Conservation (phyloP, 2,797 vertebrate species). For the Lepilemur septentrionalis region DNA sequence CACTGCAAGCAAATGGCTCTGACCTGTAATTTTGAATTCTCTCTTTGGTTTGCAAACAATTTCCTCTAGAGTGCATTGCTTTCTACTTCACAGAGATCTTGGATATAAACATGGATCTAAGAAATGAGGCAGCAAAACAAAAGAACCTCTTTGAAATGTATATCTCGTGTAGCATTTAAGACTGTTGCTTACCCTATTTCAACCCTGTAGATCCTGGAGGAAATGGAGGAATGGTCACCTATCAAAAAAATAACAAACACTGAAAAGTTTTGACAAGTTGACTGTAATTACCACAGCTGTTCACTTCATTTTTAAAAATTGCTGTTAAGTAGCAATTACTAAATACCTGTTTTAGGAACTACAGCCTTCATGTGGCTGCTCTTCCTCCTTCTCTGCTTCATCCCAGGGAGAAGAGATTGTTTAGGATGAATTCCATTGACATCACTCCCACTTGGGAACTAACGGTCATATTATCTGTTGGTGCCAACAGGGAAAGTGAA, state of each 20-base stretch:
- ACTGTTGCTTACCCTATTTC: conserved; percentile 70
- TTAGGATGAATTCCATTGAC: neutral
- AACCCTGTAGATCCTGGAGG: conserved; percentile 67
- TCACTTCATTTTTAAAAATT: conserved; percentile 50
- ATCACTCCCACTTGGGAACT: neutral
- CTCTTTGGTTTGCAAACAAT: conserved; percentile 63
- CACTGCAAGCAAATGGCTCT: conserved; percentile 74
- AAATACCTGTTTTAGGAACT: conserved; percentile 20
- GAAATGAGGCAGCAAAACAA: conserved; percentile 68
- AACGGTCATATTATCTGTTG: neutral
- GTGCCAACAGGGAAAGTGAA: neutral
- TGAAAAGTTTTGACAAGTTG: conserved; percentile 65
- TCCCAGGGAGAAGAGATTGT: neutral
- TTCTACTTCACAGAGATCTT: conserved; percentile 74
- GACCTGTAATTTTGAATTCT: conserved; percentile 78
- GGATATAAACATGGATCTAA: conserved; percentile 70
- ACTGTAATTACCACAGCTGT: conserved; percentile 49
- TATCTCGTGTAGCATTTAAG: conserved; percentile 61
- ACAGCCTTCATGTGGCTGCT: neutral
- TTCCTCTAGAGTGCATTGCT: conserved; percentile 63
- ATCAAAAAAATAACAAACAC: conserved; percentile 69
- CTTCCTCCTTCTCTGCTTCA: neutral
- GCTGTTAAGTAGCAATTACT: conserved; percentile 54
- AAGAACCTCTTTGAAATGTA: conserved; percentile 74
- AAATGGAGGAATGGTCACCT: conserved; percentile 59